Percentiles rank a stretch among this genome's conserved stretches.
Conservation (phyloP, 2,888 invertebrate genomes). For the Melanchra persicariae region DNA sequence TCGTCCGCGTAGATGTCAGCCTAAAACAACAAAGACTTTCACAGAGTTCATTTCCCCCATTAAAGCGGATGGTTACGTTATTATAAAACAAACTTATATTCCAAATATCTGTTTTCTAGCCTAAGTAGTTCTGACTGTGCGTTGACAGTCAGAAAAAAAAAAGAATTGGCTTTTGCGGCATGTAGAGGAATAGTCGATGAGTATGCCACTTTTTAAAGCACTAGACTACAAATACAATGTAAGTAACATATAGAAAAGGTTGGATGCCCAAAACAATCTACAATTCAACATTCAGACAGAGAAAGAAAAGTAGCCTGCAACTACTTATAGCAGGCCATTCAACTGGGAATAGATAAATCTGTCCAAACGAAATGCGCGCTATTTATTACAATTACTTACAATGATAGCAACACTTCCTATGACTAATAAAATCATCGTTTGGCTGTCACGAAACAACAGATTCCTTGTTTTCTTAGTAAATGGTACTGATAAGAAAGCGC, state of each 20-base stretch:
- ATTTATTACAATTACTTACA: conserved; percentile 9
- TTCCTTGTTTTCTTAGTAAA: conserved; percentile 10
- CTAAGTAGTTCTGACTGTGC: too few relatives aligned
- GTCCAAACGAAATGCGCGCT: neutral
- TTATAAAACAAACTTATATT: too few relatives aligned
- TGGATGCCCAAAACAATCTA: neutral
- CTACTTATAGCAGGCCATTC: conserved; percentile 27
- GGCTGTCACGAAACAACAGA: conserved; percentile 15
- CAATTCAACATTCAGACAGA: neutral
- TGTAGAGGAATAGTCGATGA: too few relatives aligned
- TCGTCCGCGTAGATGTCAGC: too few relatives aligned
- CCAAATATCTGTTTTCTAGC: too few relatives aligned
- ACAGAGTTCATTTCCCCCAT: too few relatives aligned
- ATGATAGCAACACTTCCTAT: conserved; percentile 30
- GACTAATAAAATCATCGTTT: conserved; percentile 21
- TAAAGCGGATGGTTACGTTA: too few relatives aligned
- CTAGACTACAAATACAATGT: neutral
- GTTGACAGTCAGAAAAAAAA: too few relatives aligned
- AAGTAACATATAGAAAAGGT: neutral
- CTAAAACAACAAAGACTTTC: too few relatives aligned
- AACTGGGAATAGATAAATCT: conserved; percentile 33
- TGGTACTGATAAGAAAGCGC: neutral
- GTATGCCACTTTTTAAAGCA: too few relatives aligned
- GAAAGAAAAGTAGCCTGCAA: neutral
- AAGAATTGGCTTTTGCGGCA: too few relatives aligned